A percentile compares a stretch with the other conserved stretches of the same genome.
Conservation (phyloP, 1,140 invertebrate species). For the Hyles vespertilio region DNA sequence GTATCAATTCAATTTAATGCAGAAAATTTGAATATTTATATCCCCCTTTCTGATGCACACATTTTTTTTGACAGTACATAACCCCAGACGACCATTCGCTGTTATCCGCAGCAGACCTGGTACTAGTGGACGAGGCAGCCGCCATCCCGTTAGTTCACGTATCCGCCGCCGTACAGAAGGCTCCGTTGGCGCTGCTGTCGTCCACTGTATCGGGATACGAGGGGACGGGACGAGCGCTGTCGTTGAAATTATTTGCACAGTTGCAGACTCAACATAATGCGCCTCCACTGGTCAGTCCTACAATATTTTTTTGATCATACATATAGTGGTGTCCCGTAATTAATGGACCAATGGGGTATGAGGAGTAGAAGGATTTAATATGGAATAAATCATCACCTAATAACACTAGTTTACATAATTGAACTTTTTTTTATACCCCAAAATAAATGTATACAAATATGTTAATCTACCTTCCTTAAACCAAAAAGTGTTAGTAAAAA, state of each 20-base stretch:
- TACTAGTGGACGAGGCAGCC: conserved; percentile 99
- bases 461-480: too few relatives aligned
- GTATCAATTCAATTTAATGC: too few relatives aligned
- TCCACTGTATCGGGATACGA: conserved; percentile 99
- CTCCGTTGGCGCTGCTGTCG: conserved; percentile 96
- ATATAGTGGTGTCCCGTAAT: too few relatives aligned
- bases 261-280: conserved; percentile 79
- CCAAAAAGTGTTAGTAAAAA: too few relatives aligned
- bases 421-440: too few relatives aligned
- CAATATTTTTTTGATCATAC: too few relatives aligned
- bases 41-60: background rate
- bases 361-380: too few relatives aligned
- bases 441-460: too few relatives aligned
- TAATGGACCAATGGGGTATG: too few relatives aligned
- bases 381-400: too few relatives aligned
- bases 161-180: conserved; percentile 92
- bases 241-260: conserved; percentile 96
- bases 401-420: too few relatives aligned
- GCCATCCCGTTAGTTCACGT: conserved; percentile 98
- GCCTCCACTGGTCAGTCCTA: conserved; percentile 63
- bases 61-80: conserved; percentile 85
- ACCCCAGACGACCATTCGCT: conserved; percentile 93
- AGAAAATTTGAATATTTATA: too few relatives aligned
- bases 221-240: conserved; percentile 97
- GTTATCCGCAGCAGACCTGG: conserved; percentile 93